Percentiles rank a stretch among this genome's conserved stretches.
Evolutionary conservation across 2,113 vertebrate species (phyloP).

Genomic region (Mesembrinibis cayennensis): DNA sequence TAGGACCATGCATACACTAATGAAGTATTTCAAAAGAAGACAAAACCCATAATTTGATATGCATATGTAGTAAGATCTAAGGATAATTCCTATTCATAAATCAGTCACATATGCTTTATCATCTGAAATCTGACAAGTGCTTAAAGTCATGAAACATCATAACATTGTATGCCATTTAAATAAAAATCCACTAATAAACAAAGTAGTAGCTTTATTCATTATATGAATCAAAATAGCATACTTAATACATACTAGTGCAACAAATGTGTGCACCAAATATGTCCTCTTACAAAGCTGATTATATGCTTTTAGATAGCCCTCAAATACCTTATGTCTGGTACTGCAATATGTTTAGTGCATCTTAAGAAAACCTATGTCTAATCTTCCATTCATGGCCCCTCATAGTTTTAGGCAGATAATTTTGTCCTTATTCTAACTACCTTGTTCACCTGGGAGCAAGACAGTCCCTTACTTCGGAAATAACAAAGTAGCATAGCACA

Average conservation of each 20-base stretch:
- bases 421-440: not conserved
- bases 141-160: not conserved
- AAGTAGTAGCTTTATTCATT: not conserved
- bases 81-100: not conserved
- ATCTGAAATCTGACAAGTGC: not conserved
- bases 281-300: constrained; percentile 41
- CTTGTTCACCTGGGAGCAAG: not conserved
- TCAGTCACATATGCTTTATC: not conserved
- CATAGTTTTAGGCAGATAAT: not conserved
- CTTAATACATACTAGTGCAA: not conserved
- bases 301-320: constrained; percentile 11
- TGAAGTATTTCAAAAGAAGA: not conserved
- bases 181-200: not conserved
- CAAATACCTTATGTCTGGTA: constrained; percentile 12
- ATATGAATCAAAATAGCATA: not conserved
- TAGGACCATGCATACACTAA: not conserved
- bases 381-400: not conserved
- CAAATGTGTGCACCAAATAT: not conserved
- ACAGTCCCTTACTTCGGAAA: not conserved
- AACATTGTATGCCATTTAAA: not conserved
- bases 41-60: not conserved
- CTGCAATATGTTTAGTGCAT: not conserved
- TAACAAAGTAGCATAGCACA: not conserved
- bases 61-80: not conserved
- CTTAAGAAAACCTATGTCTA: not conserved